Evolutionary conservation across 2,888 invertebrate species (phyloP).

Genomic region (Limenitis camilla): DNA sequence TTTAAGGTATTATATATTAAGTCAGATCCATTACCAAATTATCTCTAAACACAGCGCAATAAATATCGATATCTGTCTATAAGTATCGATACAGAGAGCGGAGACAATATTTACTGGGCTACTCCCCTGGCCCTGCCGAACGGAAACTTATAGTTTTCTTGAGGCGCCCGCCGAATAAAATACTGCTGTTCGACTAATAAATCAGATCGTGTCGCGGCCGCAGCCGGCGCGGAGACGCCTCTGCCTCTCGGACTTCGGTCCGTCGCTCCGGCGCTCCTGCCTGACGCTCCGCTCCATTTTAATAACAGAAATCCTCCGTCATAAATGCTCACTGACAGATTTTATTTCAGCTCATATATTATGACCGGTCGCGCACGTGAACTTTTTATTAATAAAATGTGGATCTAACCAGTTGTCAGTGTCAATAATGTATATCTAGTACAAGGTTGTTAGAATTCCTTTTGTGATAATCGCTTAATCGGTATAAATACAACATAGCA

Average conservation of each 20-base stretch:
- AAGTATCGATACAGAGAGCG: conserved; percentile 64
- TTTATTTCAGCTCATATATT: conserved; percentile 68
- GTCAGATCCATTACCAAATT: conserved; percentile 69
- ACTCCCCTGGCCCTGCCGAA: conserved; percentile 69
- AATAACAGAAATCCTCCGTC: conserved; percentile 62
- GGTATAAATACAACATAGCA: no score
- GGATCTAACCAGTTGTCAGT: neutral
- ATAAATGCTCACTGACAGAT: conserved; percentile 70
- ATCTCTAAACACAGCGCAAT: conserved; percentile 61
- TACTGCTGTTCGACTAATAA: conserved; percentile 69
- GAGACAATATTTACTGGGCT: conserved; percentile 72
- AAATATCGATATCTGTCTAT: conserved; percentile 68
- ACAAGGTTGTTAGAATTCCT: no score
- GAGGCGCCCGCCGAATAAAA: conserved; percentile 74
- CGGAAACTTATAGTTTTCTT: conserved; percentile 75
- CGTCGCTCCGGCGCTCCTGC: conserved; percentile 21
- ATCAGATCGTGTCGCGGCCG: conserved; percentile 64
- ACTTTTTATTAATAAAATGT: conserved; percentile 52
- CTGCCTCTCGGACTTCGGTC: conserved; percentile 26
- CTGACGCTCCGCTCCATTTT: conserved; percentile 62
- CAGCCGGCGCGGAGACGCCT: conserved; percentile 63
- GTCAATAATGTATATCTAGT: no score
- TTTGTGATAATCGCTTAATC: neutral
- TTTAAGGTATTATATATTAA: conserved; percentile 34
- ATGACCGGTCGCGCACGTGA: conserved; percentile 48